Base-by-base conservation (phyloP, 1,140 invertebrate genomes). In the Mesaphorura yosii region DNA sequence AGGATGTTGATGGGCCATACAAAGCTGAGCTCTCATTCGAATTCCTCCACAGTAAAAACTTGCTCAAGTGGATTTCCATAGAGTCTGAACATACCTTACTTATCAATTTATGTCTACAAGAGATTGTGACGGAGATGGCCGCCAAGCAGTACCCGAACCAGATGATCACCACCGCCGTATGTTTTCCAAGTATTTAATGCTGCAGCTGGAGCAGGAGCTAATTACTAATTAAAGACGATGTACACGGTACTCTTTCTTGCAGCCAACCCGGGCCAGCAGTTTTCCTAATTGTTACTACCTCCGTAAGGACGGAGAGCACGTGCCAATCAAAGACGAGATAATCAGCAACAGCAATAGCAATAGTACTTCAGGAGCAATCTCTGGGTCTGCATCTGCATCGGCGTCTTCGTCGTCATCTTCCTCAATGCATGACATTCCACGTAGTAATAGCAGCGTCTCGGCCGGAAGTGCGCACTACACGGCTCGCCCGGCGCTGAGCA, bases 101-200 rank as follows among this genome's bases (percentile, higher is more conserved):
- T 37, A 92, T 97, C 76, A 94, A 90, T 42, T 82, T 92, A 46
- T 94, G 88, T 69, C 74, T 96, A 45, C 90, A 96, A 73, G 81
- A 83, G 2, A 90, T 96, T 79, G 92, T 96, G 0, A 88, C 95
- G 68, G 90, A 97, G 69, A 72, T 97, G 57, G 75, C 96, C 60
- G 73, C 86, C 59, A 87, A 87, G 69, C 86, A 83, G 67, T 76
- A 78, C 65, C 59, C 59, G 17, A 40, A 44, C 26, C 52, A 46
- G 28, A 52, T 53, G 4, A 58, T 56, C 15, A 25, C 53, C 15
- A 55, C 57, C 28, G 59, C 55, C 78, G 78, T 57, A 69, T 63
- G 53, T 68, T 70, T 53, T 2, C 20, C 27, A 29, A 42, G n/a
- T 6, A 42, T 25, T 28, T 44, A 45, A 27, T 44, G 17, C 7